A percentile compares a stretch with the other conserved stretches of the same genome.
Conservation (phyloP, 92 coral and sea anemone species). For the Actinostola sp. region DNA sequence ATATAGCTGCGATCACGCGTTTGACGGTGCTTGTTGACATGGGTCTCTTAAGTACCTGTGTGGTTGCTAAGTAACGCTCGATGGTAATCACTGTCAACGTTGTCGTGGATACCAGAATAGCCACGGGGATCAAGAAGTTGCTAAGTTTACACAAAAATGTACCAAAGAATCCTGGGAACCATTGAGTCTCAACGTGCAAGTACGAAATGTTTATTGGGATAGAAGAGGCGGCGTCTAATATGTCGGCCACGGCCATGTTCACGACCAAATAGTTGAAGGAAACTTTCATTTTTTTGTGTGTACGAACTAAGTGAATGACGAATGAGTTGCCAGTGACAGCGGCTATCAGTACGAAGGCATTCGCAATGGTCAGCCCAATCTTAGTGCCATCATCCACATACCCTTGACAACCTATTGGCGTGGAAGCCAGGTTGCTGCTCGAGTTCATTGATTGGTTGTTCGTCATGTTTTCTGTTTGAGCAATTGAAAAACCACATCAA, state of each 20-base stretch:
- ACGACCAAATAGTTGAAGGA: conserved; percentile 51
- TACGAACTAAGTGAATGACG: conserved; percentile 47
- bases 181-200: conserved; percentile 6
- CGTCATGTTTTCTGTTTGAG: not conserved
- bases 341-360: conserved; percentile 37
- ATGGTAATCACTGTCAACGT: conserved; percentile 47
- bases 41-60: conserved; percentile 41
- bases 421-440: not conserved
- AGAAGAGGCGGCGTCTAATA: conserved; percentile 24
- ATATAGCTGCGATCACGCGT: conserved; percentile 30
- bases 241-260: conserved; percentile 59
- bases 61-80: conserved; percentile 62
- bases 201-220: conserved; percentile 19
- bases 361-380: conserved; percentile 33
- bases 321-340: conserved; percentile 37
- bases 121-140: conserved; percentile 20
- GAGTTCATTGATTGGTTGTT: not conserved
- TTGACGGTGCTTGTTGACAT: conserved; percentile 28
- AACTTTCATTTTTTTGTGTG: conserved; percentile 34
- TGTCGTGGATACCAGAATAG: conserved; percentile 44
- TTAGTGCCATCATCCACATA: conserved; percentile 13
- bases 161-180: conserved; percentile 52
- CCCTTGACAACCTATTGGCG: not conserved
- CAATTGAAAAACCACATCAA: not conserved
- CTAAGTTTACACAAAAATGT: conserved; percentile 31